phyloP scores from a whole-genome alignment of 2,113 vertebrate species.

The Myrmecophaga tridactyla region DNA sequence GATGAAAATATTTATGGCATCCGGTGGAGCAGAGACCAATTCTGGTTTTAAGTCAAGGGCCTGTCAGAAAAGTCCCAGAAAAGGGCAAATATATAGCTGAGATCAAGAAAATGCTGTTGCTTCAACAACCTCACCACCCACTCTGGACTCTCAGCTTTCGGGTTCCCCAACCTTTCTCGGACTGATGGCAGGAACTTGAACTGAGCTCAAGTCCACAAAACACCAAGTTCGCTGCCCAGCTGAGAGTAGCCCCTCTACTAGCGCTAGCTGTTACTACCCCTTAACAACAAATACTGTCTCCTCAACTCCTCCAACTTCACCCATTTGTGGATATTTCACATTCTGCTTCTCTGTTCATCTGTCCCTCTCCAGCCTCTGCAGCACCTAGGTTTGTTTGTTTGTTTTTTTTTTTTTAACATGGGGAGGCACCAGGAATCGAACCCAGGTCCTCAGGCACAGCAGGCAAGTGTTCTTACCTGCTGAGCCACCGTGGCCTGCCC shows the following conservation, averaged over 20 bases:
- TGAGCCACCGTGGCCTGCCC: no score
- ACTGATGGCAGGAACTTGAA: not conserved
- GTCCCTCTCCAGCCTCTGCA: not conserved
- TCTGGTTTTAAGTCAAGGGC: conserved; percentile 68
- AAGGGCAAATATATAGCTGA: not conserved
- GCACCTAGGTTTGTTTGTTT: not conserved
- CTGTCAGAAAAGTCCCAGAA: conserved; percentile 48
- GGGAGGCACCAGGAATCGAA: no score
- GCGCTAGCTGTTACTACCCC: rapidly evolving
- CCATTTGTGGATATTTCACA: rapidly evolving
- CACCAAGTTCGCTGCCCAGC: not conserved
- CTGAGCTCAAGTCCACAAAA: rapidly evolving
- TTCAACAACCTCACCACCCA: not conserved
- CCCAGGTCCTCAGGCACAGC: no score
- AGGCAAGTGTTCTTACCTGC: no score
- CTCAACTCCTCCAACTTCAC: not conserved
- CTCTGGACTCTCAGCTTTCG: rapidly evolving
- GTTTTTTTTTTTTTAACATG: no score
- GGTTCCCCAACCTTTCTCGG: not conserved
- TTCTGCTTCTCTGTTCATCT: not conserved
- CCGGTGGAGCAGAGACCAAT: conserved; percentile 58
- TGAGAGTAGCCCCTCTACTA: no score
- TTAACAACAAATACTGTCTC: not conserved
- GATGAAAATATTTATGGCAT: conserved; percentile 57
- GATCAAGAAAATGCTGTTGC: not conserved